Percentiles rank a stretch among this genome's conserved stretches.
Evolutionary conservation across 2,113 vertebrate genomes (phyloP).

Genomic region (Archilochus colubris): DNA sequence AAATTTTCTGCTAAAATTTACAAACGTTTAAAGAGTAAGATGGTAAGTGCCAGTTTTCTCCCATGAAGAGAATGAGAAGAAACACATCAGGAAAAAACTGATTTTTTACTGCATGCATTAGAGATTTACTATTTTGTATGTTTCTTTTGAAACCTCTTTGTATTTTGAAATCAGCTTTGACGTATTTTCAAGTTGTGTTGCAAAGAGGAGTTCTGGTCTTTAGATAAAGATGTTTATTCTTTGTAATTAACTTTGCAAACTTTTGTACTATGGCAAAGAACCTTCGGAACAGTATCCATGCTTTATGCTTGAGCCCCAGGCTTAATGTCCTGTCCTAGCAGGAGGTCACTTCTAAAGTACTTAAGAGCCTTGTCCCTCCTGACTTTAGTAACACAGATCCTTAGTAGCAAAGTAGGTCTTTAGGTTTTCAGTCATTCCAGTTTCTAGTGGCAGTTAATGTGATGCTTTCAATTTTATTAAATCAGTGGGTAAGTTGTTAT

Average conservation of each 20-base stretch:
- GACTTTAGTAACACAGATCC: not conserved
- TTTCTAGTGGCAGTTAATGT: not conserved
- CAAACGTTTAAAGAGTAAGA: not conserved
- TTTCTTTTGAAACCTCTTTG: not conserved
- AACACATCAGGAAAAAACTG: not conserved
- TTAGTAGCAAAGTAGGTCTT: not conserved
- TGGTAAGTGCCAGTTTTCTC: not conserved
- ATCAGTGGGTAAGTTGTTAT: not conserved
- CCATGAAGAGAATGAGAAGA: not conserved
- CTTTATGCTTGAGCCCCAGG: not conserved
- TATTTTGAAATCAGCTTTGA: not conserved
- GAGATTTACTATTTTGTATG: not conserved
- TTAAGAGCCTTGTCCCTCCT: not conserved
- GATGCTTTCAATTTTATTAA: not conserved
- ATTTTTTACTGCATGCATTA: not conserved
- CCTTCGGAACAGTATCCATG: not conserved
- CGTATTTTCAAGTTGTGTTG: not conserved
- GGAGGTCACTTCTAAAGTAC: not conserved
- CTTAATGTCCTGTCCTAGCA: not conserved
- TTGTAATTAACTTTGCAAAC: not conserved
- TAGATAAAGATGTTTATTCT: not conserved
- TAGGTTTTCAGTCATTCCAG: not conserved
- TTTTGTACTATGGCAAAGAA: not conserved
- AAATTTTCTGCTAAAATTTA: not conserved
- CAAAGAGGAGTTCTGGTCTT: not conserved